Base-by-base conservation (phyloP, 1,140 invertebrate species). In the Eubasilissa regina region DNA sequence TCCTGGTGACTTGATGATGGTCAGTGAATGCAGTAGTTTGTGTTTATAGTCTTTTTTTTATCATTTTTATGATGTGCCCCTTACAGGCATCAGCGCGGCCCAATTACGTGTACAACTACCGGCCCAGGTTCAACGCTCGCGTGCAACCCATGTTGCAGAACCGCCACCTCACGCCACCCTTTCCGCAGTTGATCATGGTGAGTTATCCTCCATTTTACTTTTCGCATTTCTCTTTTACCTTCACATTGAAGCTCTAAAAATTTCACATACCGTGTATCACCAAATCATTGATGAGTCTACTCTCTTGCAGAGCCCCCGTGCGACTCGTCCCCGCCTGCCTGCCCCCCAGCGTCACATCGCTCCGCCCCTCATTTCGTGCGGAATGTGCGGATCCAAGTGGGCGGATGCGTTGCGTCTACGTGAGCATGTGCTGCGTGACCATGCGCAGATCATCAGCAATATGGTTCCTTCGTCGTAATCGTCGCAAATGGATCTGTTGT, bases 11-110 rank as follows among this genome's bases (percentile, higher is more conserved):
- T n/a, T n/a, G n/a, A n/a, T n/a, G n/a, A n/a, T n/a, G n/a, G n/a
- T n/a, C n/a, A n/a, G n/a, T n/a, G n/a, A n/a, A n/a, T n/a, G n/a
- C n/a, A n/a, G n/a, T n/a, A n/a, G n/a, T n/a, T n/a, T 35, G 1
- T 35, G 25, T 35, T 35, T 35, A 35, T 35, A 35, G 6, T 35
- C 1, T 35, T 35, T 35, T 35, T 35, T 35, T 35, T 35, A 35
- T 35, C 25, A 1, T 35, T 6, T 1, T 6, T 35, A 35, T 35
- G 1, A 35, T 43, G 19, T 72, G 45, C 1, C 51, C 15, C 11
- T 72, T 72, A 4, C 68, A 72, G 68, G 68, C 68, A 0, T 72
- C 68, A 9, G 44, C 68, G 17, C 68, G 68, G 12, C 68, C 68
- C 19, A 72, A 53, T 21, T 72, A 72, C 45, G 25, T 53, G 10